These are phyloP conservation scores for Oceanites oceanicus DNA, from an alignment of 2,113 vertebrate genomes.

Conservation along the genomic window DNA sequence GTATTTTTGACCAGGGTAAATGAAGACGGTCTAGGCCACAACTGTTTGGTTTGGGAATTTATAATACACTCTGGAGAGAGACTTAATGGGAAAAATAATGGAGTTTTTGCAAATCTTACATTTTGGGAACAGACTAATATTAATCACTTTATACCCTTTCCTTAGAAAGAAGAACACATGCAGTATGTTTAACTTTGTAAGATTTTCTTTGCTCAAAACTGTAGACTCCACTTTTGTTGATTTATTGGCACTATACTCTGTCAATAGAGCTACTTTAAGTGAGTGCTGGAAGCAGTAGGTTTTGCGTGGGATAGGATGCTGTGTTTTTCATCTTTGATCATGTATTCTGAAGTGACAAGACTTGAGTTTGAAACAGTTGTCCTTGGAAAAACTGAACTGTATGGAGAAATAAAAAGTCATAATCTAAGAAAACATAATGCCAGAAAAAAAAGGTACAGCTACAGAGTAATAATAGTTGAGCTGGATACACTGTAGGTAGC, in stretches of 20 bases:
- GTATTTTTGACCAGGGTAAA: not conserved
- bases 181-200: not conserved
- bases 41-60: not conserved
- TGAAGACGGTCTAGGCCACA: not conserved
- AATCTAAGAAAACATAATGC: not conserved
- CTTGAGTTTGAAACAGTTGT: not conserved
- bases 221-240: not conserved
- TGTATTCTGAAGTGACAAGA: not conserved
- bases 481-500: not conserved
- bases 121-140: not conserved
- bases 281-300: not conserved
- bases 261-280: not conserved
- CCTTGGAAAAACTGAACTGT: not conserved
- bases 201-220: not conserved
- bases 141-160: not conserved
- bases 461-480: not conserved
- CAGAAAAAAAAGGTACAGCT: not conserved
- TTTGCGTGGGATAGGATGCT: not conserved
- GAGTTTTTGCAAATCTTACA: not conserved
- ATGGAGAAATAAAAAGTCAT: not conserved
- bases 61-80: not conserved
- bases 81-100: not conserved
- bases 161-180: not conserved
- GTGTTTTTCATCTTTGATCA: constrained; percentile 17
- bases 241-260: not conserved